Percentiles rank a stretch among this genome's conserved stretches.
Evolutionary conservation across 2,797 vertebrate species (phyloP).

Genomic region (Cryptoblepharus egeriae): DNA sequence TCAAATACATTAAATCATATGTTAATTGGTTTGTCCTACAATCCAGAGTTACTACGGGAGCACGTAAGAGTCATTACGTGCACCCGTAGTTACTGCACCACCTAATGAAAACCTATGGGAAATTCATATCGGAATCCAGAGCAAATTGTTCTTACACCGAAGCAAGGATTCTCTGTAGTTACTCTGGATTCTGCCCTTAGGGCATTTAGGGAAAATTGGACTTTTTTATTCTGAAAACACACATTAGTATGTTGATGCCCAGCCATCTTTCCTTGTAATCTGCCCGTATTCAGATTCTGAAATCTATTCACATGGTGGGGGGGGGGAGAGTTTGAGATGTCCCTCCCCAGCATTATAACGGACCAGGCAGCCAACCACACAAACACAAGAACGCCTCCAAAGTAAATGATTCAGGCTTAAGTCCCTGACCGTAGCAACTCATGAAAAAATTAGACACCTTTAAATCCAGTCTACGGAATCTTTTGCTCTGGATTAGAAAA

Average conservation of each 20-base stretch:
- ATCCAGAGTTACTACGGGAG: no score
- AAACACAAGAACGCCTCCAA: neutral
- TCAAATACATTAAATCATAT: neutral
- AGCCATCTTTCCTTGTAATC: no score
- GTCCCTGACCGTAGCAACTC: neutral
- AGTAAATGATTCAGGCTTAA: neutral
- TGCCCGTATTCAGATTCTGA: neutral
- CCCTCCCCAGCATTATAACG: neutral
- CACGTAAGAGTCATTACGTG: no score
- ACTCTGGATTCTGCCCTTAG: no score
- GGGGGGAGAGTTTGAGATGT: no score
- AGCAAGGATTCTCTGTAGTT: no score
- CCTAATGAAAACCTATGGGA: no score
- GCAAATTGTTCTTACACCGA: no score
- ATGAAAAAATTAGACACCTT: neutral
- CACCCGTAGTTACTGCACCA: no score
- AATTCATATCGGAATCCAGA: no score
- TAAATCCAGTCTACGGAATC: slow-evolving; percentile 15
- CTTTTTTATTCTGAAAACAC: neutral
- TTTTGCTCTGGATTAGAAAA: slow-evolving; percentile 20
- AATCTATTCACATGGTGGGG: neutral
- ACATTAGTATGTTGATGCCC: neutral
- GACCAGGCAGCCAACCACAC: neutral
- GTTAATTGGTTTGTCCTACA: neutral
- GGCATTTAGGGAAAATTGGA: no score